phyloP scores from a whole-genome alignment of 2,113 vertebrate species.

The Rhagologus leucostigma region DNA sequence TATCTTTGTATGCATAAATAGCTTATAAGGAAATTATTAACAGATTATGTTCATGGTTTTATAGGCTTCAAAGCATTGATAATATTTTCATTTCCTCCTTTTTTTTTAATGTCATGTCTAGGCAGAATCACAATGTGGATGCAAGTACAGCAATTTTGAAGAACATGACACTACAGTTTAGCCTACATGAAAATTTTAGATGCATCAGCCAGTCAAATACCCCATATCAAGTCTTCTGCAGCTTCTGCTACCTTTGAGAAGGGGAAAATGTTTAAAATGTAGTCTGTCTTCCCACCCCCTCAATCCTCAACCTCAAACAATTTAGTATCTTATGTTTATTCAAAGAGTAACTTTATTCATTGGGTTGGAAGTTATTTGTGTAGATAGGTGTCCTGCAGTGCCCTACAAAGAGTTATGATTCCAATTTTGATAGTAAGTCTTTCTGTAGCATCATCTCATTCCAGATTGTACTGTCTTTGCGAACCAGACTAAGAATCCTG shows the following conservation, averaged over 20 bases:
- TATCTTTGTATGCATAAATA: neutral
- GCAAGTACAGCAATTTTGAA: neutral
- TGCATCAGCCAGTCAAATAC: neutral
- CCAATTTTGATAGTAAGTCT: neutral
- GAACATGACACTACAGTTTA: neutral
- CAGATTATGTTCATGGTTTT: neutral
- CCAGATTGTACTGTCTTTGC: neutral
- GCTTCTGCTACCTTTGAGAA: neutral
- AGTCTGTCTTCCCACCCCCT: rapidly evolving
- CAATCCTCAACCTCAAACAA: neutral
- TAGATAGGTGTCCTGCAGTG: neutral
- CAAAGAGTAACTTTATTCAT: neutral
- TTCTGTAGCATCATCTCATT: neutral
- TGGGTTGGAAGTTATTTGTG: neutral
- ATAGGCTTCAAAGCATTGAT: neutral
- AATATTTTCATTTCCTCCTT: neutral
- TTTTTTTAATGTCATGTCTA: neutral
- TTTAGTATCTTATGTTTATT: neutral
- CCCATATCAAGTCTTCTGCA: neutral
- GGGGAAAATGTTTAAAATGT: neutral
- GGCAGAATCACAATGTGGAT: neutral
- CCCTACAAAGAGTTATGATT: neutral
- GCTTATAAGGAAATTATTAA: neutral
- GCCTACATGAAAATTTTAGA: neutral
- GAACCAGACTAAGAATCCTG: neutral